phyloP scores from a whole-genome alignment of 2,888 invertebrate genomes.

The Drosophila paranaensis region DNA sequence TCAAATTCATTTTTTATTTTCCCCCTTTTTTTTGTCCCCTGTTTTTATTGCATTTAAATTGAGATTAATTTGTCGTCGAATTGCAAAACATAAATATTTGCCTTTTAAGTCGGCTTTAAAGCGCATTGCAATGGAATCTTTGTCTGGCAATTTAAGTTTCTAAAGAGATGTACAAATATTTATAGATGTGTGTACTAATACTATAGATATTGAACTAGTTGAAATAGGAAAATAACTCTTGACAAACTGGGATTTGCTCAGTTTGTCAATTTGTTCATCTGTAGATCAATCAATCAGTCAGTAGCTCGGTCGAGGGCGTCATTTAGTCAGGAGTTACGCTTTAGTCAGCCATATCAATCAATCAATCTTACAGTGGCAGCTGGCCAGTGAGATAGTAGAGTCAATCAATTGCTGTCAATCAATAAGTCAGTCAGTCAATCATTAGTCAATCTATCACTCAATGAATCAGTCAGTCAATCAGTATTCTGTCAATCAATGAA shows the following conservation, averaged over 20 bases:
- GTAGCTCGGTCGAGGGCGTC: too few relatives aligned
- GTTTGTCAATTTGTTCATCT: background rate
- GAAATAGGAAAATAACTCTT: too few relatives aligned
- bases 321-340: too few relatives aligned
- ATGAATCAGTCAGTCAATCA: background rate
- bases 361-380: background rate
- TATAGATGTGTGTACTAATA: background rate
- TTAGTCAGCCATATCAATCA: background rate
- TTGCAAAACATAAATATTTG: background rate
- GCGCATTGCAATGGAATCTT: background rate
- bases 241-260: background rate
- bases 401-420: background rate
- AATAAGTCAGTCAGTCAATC: background rate
- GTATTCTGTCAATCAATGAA: background rate
- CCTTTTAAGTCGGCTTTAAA: background rate
- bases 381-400: too few relatives aligned
- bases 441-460: background rate
- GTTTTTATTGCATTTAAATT: background rate
- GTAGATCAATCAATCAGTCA: background rate
- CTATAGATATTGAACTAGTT: too few relatives aligned
- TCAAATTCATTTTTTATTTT: slow-evolving; percentile 4
- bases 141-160: background rate
- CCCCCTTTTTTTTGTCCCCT: background rate
- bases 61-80: slow-evolving; percentile 1
- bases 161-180: background rate